phyloP scores from a whole-genome alignment of 2,888 invertebrate genomes.

The Stratiomys singularior region DNA sequence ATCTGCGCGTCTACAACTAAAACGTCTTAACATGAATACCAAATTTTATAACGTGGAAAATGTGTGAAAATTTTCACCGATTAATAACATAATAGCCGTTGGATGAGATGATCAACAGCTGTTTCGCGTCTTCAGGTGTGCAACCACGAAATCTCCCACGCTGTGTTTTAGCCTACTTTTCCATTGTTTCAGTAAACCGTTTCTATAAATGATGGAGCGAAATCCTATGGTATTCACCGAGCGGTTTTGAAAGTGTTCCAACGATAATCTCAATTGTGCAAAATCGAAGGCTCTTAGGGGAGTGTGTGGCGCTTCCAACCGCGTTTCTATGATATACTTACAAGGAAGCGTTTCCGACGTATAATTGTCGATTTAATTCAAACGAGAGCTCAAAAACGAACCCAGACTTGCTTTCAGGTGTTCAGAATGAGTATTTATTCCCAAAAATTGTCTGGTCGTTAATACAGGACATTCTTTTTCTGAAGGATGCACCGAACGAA shows the following conservation, averaged over 20 bases:
- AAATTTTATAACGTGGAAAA: conserved; percentile 47
- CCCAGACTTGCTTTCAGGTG: too few species aligned
- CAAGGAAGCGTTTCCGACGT: too few species aligned
- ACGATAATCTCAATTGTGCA: conserved; percentile 31
- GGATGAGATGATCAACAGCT: conserved; percentile 15
- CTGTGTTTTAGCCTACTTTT: conserved; percentile 14
- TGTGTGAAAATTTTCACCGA: conserved; percentile 51
- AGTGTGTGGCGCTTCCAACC: neutral
- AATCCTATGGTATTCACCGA: conserved; percentile 13
- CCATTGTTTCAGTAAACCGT: conserved; percentile 34
- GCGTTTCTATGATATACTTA: too few species aligned
- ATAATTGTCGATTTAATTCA: too few species aligned
- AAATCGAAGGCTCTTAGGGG: neutral
- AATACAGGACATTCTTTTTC: too few species aligned
- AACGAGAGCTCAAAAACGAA: too few species aligned
- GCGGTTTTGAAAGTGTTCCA: conserved; percentile 47
- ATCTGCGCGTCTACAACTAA: conserved; percentile 32
- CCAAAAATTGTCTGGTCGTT: too few species aligned
- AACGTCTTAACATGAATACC: conserved; percentile 47
- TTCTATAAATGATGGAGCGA: conserved; percentile 28
- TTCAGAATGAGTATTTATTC: too few species aligned
- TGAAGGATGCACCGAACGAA: too few species aligned
- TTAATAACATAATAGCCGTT: conserved; percentile 51
- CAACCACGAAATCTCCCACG: neutral
- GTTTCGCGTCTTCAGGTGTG: neutral